phyloP scores from a whole-genome alignment of 2,888 invertebrate genomes.

The Dione vanillae region DNA sequence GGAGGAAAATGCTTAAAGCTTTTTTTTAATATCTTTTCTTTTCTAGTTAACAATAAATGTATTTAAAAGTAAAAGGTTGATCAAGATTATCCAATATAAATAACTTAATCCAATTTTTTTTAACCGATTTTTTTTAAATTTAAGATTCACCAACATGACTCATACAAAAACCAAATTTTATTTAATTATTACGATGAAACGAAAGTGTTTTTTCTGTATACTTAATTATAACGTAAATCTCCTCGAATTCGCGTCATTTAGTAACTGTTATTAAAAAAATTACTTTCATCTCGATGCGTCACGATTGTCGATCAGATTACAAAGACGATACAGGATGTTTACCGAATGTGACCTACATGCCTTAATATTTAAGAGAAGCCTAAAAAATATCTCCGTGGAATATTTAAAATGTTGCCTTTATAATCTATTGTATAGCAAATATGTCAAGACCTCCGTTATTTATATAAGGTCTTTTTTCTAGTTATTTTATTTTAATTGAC shows the following conservation, averaged over 20 bases:
- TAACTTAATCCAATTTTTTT: too few relatives aligned
- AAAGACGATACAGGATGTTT: constrained; percentile 41
- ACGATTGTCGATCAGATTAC: constrained; percentile 16
- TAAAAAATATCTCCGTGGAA: constrained; percentile 9
- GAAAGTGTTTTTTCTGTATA: constrained; percentile 11
- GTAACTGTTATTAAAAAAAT: constrained; percentile 30
- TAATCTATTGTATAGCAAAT: too few relatives aligned
- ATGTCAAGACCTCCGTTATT: too few relatives aligned
- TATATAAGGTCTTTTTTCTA: too few relatives aligned
- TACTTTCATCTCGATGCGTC: constrained; percentile 32
- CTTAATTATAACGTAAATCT: background rate
- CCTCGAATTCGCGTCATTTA: constrained; percentile 1
- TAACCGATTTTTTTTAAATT: background rate
- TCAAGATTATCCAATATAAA: too few relatives aligned
- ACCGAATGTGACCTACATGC: constrained; percentile 42
- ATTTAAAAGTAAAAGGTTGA: too few relatives aligned
- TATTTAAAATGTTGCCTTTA: background rate
- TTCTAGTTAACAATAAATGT: too few relatives aligned
- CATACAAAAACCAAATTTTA: constrained; percentile 7
- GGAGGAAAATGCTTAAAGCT: too few relatives aligned
- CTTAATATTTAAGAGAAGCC: constrained; percentile 39
- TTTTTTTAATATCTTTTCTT: too few relatives aligned
- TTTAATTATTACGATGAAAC: background rate
- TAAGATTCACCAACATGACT: background rate
- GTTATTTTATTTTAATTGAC: too few relatives aligned